Percentiles rank a stretch among this genome's conserved stretches.
phyloP scores from a whole-genome alignment of 2,113 vertebrate species.

The Cyphomyrus discorhynchus region DNA sequence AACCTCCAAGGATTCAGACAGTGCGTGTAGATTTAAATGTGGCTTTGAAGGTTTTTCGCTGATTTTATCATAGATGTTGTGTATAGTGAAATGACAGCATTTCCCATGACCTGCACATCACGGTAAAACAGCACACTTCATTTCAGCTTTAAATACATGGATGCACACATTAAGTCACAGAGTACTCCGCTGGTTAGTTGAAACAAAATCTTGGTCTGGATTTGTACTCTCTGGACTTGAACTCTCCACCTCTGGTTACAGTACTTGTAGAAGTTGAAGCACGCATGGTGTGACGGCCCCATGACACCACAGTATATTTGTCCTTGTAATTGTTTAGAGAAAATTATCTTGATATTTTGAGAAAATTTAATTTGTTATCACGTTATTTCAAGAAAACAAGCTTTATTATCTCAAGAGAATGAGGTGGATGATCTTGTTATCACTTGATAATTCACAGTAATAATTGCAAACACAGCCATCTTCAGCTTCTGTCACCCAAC shows the following conservation, averaged over 20 bases:
- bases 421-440: background rate
- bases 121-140: background rate
- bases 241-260: background rate
- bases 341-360: background rate
- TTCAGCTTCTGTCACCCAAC: background rate
- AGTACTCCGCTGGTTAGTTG: too few relatives aligned
- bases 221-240: too few relatives aligned
- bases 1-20: background rate
- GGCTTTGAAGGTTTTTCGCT: background rate
- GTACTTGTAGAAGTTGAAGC: background rate
- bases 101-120: background rate
- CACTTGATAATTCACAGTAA: background rate
- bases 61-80: background rate
- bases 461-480: background rate
- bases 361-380: background rate
- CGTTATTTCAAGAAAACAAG: background rate
- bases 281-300: background rate
- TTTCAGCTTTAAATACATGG: background rate
- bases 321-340: background rate
- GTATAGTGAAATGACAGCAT: background rate
- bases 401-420: background rate
- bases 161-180: background rate
- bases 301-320: background rate
- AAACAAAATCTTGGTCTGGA: too few relatives aligned
- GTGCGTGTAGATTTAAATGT: background rate